Evolutionary conservation across 2,797 vertebrate genomes (phyloP), one percentile per base, ranked within the genome.

Genomic region (Protosalanx chinensis): DNA sequence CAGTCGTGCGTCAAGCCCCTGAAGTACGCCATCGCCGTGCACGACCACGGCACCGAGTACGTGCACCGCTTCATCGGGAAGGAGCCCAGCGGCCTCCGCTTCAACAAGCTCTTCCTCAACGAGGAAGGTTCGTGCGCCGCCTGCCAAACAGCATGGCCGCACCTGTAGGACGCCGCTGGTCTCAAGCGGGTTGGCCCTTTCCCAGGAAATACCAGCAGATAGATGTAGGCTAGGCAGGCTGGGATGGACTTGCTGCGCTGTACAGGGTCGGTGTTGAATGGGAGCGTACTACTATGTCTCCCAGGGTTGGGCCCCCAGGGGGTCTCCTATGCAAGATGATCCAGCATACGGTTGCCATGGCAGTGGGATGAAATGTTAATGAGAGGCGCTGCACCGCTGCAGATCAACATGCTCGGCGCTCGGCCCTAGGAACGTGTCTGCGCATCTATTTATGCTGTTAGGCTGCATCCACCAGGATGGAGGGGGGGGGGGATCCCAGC

Each of bases 51-150:
- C 87, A 99, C 96, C 0, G 97, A 99, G 64, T 98, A 97, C 0
- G 97, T 98, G 29, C 97, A 99, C 91, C 94, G 95, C 88, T 98
- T 98, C 35, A 98, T 99, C 63, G 97, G 96, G 58, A 99, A 99
- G 84, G 97, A 99, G 84, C 97, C 97, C 58, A 99, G 97, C 72
- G 97, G 97, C 16, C 88, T 99, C 81, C 91, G 96, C 37, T 99
- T 99, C 92, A 98, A 99, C 93, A 99, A 98, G 82, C 89, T 99
- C 30, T 99, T 98, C 92, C 93, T 99, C 79, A 94, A 99, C 75
- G 97, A 99, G 90, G 97, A 99, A 61, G 97, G 97, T 98, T 90
- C 94, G 95, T 79, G 1, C 4, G 6, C 23, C 20, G 13, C 16
- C n/a, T 35, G 10, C 12, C 13, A 4, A 15, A n/a, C 16, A 6